Conservation (phyloP, 2,113 vertebrate species). For the Hydrochoerus hydrochaeris region DNA sequence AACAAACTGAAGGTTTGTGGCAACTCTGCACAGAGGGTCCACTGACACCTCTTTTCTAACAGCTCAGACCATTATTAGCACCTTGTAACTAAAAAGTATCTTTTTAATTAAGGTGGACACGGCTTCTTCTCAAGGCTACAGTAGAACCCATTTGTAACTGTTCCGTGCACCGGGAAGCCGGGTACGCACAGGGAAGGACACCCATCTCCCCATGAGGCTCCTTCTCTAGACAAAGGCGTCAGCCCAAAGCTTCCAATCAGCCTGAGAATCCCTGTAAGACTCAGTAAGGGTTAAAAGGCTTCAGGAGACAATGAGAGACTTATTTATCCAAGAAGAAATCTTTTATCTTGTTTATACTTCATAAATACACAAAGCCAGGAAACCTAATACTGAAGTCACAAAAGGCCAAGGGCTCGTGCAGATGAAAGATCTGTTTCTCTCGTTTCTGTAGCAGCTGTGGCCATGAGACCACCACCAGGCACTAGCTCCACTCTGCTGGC, state of each 20-base stretch:
- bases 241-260: neutral
- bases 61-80: neutral
- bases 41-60: neutral
- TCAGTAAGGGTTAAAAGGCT: constrained; percentile 23
- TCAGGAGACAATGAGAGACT: neutral
- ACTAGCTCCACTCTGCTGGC: neutral
- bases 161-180: neutral
- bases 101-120: neutral
- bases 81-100: neutral
- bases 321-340: constrained; percentile 46
- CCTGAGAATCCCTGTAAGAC: neutral
- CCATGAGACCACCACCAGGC: neutral
- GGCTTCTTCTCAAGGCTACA: neutral
- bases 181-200: neutral
- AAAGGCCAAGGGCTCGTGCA: neutral
- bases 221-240: constrained; percentile 1
- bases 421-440: constrained; percentile 20
- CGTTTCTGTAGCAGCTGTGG: neutral
- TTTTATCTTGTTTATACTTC: constrained; percentile 27
- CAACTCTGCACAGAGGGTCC: neutral
- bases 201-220: neutral
- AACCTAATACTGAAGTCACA: constrained; percentile 28
- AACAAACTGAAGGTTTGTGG: neutral
- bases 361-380: neutral
- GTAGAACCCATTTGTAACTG: neutral